phyloP scores from a whole-genome alignment of 2,888 invertebrate genomes.

The Mechanitis mazaeus region DNA sequence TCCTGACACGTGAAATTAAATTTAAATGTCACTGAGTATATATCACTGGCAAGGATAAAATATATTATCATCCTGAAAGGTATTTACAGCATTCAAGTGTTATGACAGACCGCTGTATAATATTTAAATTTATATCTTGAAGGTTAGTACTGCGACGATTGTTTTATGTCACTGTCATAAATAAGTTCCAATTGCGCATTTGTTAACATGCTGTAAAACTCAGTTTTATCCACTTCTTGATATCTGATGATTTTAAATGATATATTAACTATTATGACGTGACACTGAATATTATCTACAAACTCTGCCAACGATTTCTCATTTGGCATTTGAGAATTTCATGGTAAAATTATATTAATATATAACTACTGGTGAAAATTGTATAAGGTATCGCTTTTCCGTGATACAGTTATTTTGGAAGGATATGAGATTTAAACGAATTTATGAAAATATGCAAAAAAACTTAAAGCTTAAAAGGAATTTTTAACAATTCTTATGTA shows the following conservation, averaged over 20 bases:
- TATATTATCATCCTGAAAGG: neutral
- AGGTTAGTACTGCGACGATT: neutral
- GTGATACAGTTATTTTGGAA: no score
- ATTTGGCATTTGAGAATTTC: no score
- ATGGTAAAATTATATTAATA: no score
- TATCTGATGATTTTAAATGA: neutral
- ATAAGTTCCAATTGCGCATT: neutral
- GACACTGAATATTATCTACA: no score
- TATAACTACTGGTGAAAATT: no score
- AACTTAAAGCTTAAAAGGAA: no score
- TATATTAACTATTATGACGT: no score
- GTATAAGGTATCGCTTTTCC: no score
- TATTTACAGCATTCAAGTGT: neutral
- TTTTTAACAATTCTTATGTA: no score
- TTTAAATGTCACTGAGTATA: neutral
- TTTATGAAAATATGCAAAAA: no score
- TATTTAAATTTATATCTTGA: slow-evolving; percentile 1
- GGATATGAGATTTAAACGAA: no score
- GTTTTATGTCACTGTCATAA: slow-evolving; percentile 2
- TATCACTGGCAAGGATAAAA: neutral
- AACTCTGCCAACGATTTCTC: no score
- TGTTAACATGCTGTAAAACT: neutral
- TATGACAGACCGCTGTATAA: slow-evolving; percentile 1
- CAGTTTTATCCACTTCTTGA: neutral
- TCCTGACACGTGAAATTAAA: neutral